These are phyloP conservation scores for Andrena dorsata DNA, from an alignment of 2,888 invertebrate species.

Conservation along the genomic window DNA sequence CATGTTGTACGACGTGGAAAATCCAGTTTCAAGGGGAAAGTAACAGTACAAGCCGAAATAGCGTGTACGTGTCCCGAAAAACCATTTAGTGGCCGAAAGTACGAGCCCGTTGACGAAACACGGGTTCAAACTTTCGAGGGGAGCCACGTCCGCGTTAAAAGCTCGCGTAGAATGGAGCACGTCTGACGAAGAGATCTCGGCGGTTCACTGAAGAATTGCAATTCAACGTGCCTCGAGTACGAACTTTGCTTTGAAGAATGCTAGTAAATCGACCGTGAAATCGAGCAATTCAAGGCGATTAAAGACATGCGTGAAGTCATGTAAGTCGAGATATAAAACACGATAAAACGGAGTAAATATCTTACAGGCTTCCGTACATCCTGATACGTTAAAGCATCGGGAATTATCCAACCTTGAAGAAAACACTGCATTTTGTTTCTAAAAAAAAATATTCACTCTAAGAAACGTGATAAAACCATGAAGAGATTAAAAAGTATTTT, in stretches of 20 bases:
- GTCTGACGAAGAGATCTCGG: constrained; percentile 27
- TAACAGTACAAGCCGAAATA: constrained; percentile 26
- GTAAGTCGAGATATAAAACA: constrained; percentile 3
- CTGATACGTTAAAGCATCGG: background rate
- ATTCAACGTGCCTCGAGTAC: constrained; percentile 51
- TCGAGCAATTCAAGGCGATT: constrained; percentile 37
- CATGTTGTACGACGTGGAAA: constrained; percentile 24
- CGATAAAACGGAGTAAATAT: constrained; percentile 1
- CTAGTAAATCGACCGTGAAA: constrained; percentile 46
- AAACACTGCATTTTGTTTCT: background rate
- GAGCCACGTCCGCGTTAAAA: constrained; percentile 26
- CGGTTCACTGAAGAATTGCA: constrained; percentile 22
- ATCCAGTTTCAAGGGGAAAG: constrained; percentile 31
- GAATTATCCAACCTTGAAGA: constrained; percentile 3
- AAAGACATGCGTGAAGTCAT: constrained; percentile 31
- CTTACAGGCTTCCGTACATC: background rate
- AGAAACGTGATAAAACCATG: background rate
- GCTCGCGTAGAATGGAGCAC: constrained; percentile 21
- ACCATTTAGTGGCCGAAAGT: constrained; percentile 18
- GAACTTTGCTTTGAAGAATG: constrained; percentile 34
- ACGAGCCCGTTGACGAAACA: constrained; percentile 22
- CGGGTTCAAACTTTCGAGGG: constrained; percentile 10
- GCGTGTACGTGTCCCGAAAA: constrained; percentile 36
- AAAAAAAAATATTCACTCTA: background rate
- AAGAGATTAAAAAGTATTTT: background rate